Conservation (phyloP, 35 echinoderm and acorn worm genomes). For the Diadema setosum region DNA sequence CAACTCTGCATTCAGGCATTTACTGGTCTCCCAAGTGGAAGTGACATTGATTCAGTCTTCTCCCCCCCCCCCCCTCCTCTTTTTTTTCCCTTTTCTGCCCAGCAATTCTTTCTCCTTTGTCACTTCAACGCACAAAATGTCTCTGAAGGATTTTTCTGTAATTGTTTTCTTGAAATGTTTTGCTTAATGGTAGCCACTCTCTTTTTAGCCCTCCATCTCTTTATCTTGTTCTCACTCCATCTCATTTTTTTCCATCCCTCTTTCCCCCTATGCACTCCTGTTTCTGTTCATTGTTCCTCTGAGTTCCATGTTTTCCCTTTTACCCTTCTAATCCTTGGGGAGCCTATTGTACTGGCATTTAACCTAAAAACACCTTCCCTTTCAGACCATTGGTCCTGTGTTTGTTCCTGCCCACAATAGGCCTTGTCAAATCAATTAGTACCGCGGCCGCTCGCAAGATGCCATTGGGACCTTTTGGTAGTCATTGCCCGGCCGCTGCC, state of each 20-base stretch:
- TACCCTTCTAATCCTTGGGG: background rate
- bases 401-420: background rate
- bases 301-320: background rate
- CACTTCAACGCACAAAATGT: no score
- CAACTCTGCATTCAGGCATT: background rate
- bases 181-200: no score
- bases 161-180: no score
- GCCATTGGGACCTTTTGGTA: background rate
- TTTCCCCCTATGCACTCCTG: background rate
- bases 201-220: background rate
- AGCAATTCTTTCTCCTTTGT: no score
- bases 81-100: background rate
- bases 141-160: no score
- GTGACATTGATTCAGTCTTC: background rate
- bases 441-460: background rate
- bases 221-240: background rate
- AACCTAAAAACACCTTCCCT: slow-evolving; percentile 2
- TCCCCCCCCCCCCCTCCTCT: background rate
- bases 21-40: background rate
- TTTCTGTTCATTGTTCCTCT: background rate
- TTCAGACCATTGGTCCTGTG: background rate
- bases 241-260: background rate
- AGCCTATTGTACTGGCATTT: background rate
- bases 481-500: no score
- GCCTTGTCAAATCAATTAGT: slow-evolving; percentile 6